phyloP scores from a whole-genome alignment of 2,113 vertebrate genomes.

The Mastomys coucha region DNA sequence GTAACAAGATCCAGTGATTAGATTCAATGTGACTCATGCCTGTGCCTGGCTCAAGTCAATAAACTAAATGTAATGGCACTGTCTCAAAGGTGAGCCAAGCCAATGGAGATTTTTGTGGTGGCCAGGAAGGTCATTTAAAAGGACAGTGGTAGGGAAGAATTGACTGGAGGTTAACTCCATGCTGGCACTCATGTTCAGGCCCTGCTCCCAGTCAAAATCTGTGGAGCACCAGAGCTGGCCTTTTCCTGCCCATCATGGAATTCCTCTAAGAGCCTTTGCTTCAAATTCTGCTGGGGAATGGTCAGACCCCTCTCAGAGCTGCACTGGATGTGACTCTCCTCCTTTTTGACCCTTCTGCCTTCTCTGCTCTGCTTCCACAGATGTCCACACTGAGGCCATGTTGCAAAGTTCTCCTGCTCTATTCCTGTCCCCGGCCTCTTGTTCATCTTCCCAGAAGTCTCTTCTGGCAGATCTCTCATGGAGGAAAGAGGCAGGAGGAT shows the following conservation, averaged over 20 bases:
- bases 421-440: not conserved
- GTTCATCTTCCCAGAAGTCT: not conserved
- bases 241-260: not conserved
- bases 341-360: not conserved
- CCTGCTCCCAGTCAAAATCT: not conserved
- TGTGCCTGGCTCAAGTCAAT: slow-evolving; percentile 16
- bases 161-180: not conserved
- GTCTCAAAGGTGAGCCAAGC: not conserved
- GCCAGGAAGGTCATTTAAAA: not conserved
- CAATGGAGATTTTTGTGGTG: not conserved
- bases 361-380: not conserved
- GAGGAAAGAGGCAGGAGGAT: not conserved
- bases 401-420: not conserved
- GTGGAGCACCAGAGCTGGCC: not conserved
- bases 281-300: not conserved
- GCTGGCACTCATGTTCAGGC: not conserved
- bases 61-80: slow-evolving; percentile 30
- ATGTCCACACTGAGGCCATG: not conserved
- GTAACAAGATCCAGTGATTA: slow-evolving; percentile 5
- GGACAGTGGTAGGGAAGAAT: not conserved
- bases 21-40: slow-evolving; percentile 1
- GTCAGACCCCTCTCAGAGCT: not conserved
- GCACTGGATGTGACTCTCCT: not conserved
- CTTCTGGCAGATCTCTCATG: not conserved
- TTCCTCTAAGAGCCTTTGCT: not conserved